These are phyloP conservation scores for Cataglyphis cursor DNA, from an alignment of 2,888 invertebrate genomes.

Conservation along the genomic window DNA sequence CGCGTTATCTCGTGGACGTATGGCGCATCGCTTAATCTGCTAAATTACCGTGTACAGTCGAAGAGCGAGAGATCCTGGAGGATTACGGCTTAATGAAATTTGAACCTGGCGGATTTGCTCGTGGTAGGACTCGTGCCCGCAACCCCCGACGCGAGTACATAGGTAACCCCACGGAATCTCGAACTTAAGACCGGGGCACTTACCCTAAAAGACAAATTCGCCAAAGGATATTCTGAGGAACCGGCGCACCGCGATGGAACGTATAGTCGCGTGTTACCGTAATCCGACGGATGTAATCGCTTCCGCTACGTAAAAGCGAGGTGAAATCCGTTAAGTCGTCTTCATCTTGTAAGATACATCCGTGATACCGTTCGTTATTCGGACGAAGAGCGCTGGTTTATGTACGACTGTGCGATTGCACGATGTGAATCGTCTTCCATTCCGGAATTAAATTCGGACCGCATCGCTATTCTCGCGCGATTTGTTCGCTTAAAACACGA, in stretches of 20 bases:
- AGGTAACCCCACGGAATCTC: slow-evolving; percentile 62
- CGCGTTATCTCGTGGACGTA: slow-evolving; percentile 49
- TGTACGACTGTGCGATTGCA: not conserved
- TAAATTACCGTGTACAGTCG: slow-evolving; percentile 50
- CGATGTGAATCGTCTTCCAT: slow-evolving; percentile 11
- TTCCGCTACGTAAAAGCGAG: slow-evolving; percentile 32
- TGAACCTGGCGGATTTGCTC: slow-evolving; percentile 70
- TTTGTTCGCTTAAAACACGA: not conserved
- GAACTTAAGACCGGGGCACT: slow-evolving; percentile 66
- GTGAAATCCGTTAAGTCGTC: slow-evolving; percentile 66
- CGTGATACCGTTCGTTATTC: slow-evolving; percentile 26
- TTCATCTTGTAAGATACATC: slow-evolving; percentile 48
- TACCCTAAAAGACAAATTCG: slow-evolving; percentile 76
- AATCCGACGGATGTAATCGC: slow-evolving; percentile 72
- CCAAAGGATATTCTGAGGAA: slow-evolving; percentile 59
- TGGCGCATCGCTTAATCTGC: slow-evolving; percentile 46
- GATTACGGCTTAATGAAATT: slow-evolving; percentile 72
- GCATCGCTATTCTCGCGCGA: not conserved
- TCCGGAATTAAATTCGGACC: slow-evolving; percentile 12
- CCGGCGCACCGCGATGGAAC: not conserved
- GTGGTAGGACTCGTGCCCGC: slow-evolving; percentile 47
- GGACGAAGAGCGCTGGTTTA: not conserved
- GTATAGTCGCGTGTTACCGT: slow-evolving; percentile 65
- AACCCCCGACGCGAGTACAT: slow-evolving; percentile 45
- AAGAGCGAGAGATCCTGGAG: slow-evolving; percentile 57